Evolutionary conservation across 1,140 invertebrate species (phyloP), one percentile per base, ranked within the genome.

Genomic region (Bombus waltoni): DNA sequence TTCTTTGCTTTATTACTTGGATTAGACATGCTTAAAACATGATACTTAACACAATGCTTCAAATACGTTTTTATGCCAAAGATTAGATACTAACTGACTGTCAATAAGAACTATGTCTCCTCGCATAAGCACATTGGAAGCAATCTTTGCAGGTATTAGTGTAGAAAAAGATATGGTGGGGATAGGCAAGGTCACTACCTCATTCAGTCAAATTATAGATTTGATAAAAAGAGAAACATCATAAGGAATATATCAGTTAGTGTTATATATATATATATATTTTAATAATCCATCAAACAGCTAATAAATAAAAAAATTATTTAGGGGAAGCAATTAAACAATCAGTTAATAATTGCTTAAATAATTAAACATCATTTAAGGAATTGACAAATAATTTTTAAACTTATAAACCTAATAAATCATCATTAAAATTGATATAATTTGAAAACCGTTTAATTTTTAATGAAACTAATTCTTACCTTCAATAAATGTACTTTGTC

Each of bases 401-500:
- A 59, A 53, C 32, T 72, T 71, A 32, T 38, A 10, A 70, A 9
- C 3, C 3, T 57, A 70, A 47, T 38, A 40, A 32, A n/a, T 71
- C 8, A 22, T 22, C 40, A 66, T 78, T 44, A 66, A 53, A 74
- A 32, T 74, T 11, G 40, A 68, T 35, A 28, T 47, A 78, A 73
- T 22, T 40, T 6, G 59, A 74, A 62, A 68, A 73, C 11, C 62
- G 35, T 57, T 6, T 10, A 73, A 65, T 75, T 66, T 28, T 22
- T 32, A 79, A 65, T 74, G 38, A 38, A 38, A 38, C 18, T 42
- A 65, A 22, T 68, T 59, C 89, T 92, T 88, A 93, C 93, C 92
- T 92, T 92, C 92, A 42, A 78, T 78, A 74, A 87, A 93, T 80
- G 82, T 71, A 86, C 75, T 90, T 35, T 76, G 83, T 40, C 90